Evolutionary conservation across 2,113 vertebrate genomes (phyloP), one percentile per base, ranked within the genome.

Genomic region (Vanacampus margaritifer): DNA sequence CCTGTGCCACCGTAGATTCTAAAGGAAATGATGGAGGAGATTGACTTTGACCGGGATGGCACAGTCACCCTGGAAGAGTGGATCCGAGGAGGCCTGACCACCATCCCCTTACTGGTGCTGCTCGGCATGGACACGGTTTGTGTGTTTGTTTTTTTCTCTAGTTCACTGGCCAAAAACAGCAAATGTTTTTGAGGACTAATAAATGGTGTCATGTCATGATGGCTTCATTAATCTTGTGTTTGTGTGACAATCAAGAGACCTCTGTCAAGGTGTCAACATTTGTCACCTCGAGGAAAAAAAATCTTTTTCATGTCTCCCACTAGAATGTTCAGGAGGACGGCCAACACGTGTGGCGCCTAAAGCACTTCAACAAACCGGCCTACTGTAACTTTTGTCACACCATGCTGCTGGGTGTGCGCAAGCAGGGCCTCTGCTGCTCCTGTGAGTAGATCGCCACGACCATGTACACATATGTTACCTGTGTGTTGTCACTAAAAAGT

Each of bases 331-430:
- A 93, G 71, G 95, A 97, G 0, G 96, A 98, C 0, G 96, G 96
- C 23, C 93, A 95, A 43, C 96, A 98, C 0, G 91, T 94, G 39
- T 98, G 96, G 96, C 94, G 92, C 80, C 86, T 98, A 89, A 98
- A 98, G 89, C 95, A 98, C 81, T 98, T 98, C 92, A 98, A 96
- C 92, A 97, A 96, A 61, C 95, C 95, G 0, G 95, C 95, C 51
- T 98, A 95, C 90, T 98, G 96, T 89, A 97, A 98, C 90, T 95
- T 93, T 89, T 98, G 96, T 88, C 95, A 92, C 56, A 87, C 92
- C 73, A 95, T 98, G 94, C 90, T 98, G 79, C 90, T 97, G 65
- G 96, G 96, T 0, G 94, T 98, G 0, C 90, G 96, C 74, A 98
- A 98, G 84, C 96, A 98, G 90, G 96, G 95, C 82, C 93, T 98